Evolutionary conservation across 2,888 invertebrate species (phyloP), one percentile per base, ranked within the genome.

Genomic region (Loripinus fragilis): DNA sequence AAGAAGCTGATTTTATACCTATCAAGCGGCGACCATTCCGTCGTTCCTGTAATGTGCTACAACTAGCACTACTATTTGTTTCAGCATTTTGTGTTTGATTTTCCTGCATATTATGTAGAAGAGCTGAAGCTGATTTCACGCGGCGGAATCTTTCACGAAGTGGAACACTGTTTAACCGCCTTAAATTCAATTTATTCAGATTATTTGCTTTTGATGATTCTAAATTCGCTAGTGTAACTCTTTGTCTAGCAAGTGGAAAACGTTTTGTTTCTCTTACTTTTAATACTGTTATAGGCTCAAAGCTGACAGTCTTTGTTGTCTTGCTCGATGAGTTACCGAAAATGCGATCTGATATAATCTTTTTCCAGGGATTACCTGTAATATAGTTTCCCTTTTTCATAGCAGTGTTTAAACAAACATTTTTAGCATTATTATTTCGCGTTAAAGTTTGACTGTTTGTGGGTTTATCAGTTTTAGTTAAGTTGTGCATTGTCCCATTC

Each of bases 261-360:
- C 60, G 10, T 28, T 60, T 60, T 7, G 60, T 60, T 33, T 60
- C 60, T 3, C 20, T 5, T 3, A 60, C 60, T 5, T 33, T 30
- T 33, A 60, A 60, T 33, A 68, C 45, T 45, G 17, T 48, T 68
- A 28, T 68, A 28, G 28, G 68, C 30, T 68, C 30, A 28, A 23
- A 0, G 3, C 23, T 17, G 25, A 8, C 8, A 0, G 42, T 25
- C n/a, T 45, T 28, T 25, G 23, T 17, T 30, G 42, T 10, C 15
- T 45, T 28, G 8, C 8, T 60, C 2, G 17, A 10, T 33, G 30
- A 17, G 3, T 52, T 45, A 17, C 33, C 23, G 20, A 60, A 60
- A 2, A 60, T 1, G 8, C 33, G 60, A 33, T 15, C 33, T 33
- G 17, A n/a, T 33, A 60, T 33, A 17, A 60, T 60, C 17, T 60